A percentile compares a stretch with the other conserved stretches of the same genome.
These are phyloP conservation scores for Drosophila histrio DNA, from an alignment of 2,888 invertebrate genomes.

Conservation along the genomic window DNA sequence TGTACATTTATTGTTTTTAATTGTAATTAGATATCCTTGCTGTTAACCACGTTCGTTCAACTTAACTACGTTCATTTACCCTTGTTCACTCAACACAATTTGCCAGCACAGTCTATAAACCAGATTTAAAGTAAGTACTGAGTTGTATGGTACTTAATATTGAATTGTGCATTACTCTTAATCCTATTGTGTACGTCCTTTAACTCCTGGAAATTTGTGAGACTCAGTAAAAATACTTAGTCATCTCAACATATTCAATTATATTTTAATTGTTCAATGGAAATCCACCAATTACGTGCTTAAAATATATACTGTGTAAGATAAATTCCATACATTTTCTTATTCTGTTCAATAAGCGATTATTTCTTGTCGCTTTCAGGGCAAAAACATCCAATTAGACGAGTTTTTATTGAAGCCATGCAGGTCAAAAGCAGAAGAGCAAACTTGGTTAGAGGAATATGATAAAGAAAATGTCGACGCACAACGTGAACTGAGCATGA, in stretches of 20 bases:
- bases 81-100: slow-evolving; percentile 27
- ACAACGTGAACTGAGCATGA: slow-evolving; percentile 43
- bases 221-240: not conserved
- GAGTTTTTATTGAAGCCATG: not conserved
- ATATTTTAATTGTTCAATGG: slow-evolving; percentile 5
- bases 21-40: too few relatives aligned
- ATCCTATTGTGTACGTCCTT: not conserved
- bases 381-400: slow-evolving; percentile 34
- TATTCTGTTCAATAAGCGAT: not conserved
- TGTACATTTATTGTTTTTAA: too few relatives aligned
- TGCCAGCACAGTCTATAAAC: not conserved
- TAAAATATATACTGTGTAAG: not conserved
- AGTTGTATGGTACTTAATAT: not conserved
- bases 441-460: not conserved
- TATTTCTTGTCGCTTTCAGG: not conserved
- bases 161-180: not conserved
- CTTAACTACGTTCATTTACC: slow-evolving; percentile 30
- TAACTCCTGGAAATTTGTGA: not conserved
- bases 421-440: slow-evolving; percentile 20
- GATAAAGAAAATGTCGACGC: slow-evolving; percentile 36
- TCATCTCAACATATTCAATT: slow-evolving; percentile 8
- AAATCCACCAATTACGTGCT: slow-evolving; percentile 13
- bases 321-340: not conserved
- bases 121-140: not conserved
- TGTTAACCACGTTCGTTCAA: slow-evolving; percentile 21